Evolutionary conservation across 2,797 vertebrate genomes (phyloP), one percentile per base, ranked within the genome.

Genomic region (Pangasius djambal): DNA sequence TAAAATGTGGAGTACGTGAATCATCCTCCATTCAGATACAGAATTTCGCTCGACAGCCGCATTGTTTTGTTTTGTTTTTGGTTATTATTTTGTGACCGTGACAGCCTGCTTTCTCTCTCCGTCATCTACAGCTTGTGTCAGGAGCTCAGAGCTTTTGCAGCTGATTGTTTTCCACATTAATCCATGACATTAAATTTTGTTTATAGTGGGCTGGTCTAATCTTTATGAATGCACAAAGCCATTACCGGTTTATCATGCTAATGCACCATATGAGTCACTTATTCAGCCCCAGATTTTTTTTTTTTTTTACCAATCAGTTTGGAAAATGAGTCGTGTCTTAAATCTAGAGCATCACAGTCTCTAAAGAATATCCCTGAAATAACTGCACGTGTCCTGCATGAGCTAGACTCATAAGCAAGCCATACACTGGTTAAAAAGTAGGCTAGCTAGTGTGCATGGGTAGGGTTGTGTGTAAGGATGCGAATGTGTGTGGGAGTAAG

Each of bases 331-430:
- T 87, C 70, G 84, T 81, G 83, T 25, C 82, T 82, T 18, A 16
- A 86, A 90, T 85, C 89, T 90, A 44, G 89, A 90, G 89, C 89
- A 88, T 63, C 75, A 37, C 28, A 65, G 67, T 84, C 89, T 88
- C 86, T 31, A 15, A 82, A 90, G 89, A 88, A 59, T 75, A 74
- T 72, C 22, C 86, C 86, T 7, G 48, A 78, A 90, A 88, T 90
- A 90, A 88, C 86, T 4, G 4, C 52, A n/a, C 44, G 22, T 82
- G 86, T 82, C 83, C 89, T 74, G 55, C 83, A 90, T 61, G 31
- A 79, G 52, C 28, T 37, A 72, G 22, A 37, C 57, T 67, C 86
- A 59, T 40, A 50, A 59, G 59, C 22, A 25, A 63, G 59, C 12
- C 25, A 15, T 28, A 70, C 31, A 44, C 28, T 57, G 31, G 57